A percentile compares a stretch with the other conserved stretches of the same genome.
Evolutionary conservation across 2,888 invertebrate species (phyloP).

Genomic region (Thecophora atra): DNA sequence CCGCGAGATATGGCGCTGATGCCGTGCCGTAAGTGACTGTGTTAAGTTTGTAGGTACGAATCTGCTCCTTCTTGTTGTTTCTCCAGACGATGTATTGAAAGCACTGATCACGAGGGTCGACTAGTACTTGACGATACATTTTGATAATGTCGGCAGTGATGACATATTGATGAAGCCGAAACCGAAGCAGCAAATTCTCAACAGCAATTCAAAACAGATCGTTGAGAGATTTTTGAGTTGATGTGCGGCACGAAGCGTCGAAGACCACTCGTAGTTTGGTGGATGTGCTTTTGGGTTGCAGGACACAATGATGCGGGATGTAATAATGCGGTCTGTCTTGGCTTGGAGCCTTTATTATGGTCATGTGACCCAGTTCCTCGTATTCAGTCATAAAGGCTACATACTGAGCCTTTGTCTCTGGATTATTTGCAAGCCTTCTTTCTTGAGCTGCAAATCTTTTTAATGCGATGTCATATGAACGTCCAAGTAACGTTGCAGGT

Average conservation of each 20-base stretch:
- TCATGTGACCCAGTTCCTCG: conserved; percentile 27
- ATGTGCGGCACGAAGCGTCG: conserved; percentile 12
- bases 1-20: conserved; percentile 32
- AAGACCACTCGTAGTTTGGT: background rate
- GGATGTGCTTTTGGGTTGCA: background rate
- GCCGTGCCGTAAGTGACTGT: conserved; percentile 43
- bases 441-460: conserved; percentile 9
- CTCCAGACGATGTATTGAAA: conserved; percentile 43
- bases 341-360: background rate
- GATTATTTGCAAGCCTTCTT: background rate
- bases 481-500: background rate
- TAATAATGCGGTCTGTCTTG: background rate
- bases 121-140: conserved; percentile 23
- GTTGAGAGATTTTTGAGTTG: conserved; percentile 18
- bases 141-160: conserved; percentile 24
- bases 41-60: conserved; percentile 40
- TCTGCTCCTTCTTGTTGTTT: conserved; percentile 24
- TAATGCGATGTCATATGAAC: background rate
- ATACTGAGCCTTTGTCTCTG: background rate
- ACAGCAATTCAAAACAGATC: conserved; percentile 37
- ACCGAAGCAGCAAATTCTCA: background rate
- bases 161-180: background rate
- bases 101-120: background rate
- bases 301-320: conserved; percentile 17
- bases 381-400: conserved; percentile 22